phyloP scores from a whole-genome alignment of 2,888 invertebrate species.

The Dicranocentrus wangi region DNA sequence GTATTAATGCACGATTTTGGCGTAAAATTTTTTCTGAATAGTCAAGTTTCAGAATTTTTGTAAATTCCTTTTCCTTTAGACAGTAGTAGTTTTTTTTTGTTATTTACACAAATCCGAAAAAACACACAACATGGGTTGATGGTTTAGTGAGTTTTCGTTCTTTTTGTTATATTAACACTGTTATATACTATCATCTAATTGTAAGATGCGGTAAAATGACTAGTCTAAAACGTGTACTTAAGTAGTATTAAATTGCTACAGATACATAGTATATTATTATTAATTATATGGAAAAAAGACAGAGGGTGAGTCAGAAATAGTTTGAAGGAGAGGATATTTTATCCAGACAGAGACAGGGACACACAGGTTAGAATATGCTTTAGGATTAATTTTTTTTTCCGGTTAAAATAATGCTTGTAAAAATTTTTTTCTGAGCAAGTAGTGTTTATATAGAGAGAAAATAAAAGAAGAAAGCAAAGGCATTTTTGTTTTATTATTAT shows the following conservation, averaged over 20 bases:
- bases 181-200: background rate
- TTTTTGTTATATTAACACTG: no score
- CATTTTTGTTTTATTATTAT: no score
- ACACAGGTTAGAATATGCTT: slow-evolving; percentile 71
- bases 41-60: no score
- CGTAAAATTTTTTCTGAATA: no score
- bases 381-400: slow-evolving; percentile 34
- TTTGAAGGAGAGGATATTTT: slow-evolving; percentile 68
- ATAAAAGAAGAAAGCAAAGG: no score
- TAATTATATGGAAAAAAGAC: slow-evolving; percentile 31
- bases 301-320: slow-evolving; percentile 23
- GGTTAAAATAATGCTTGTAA: background rate
- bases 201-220: background rate
- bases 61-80: no score
- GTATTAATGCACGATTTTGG: no score
- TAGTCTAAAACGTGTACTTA: background rate
- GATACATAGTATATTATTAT: background rate
- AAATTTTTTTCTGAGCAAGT: background rate
- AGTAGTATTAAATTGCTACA: slow-evolving; percentile 1
- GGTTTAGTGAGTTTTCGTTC: no score
- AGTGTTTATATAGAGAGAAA: no score
- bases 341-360: slow-evolving; percentile 73
- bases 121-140: no score
- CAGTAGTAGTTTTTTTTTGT: no score
- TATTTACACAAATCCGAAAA: no score